Base-by-base conservation (phyloP, 2,113 vertebrate species). In the Microcebus ravelobensis region DNA sequence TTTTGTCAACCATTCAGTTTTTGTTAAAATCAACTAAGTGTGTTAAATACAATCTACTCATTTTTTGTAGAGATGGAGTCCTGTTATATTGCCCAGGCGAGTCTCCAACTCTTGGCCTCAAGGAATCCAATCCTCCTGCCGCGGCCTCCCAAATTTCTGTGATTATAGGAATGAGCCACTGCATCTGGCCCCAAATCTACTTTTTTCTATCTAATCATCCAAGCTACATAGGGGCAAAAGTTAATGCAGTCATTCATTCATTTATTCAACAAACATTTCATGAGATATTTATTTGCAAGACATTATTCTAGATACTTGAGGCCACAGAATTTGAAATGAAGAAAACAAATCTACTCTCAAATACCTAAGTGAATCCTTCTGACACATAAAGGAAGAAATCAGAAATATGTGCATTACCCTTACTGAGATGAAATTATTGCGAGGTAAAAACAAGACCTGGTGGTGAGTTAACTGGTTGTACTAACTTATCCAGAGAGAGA, bases 21-120 rank as follows among this genome's bases (percentile, higher is more conserved):
- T 81, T 94, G 45, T 42, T 82, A 73, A 77, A 45, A 45, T 76
- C 79, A 93, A 89, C 23, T 29, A 81, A 97, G 29, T 86, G 65
- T 7, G 20, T 76, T 74, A 61, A 94, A 93, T 94, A 93, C 93
- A 96, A 68, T 68, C 29, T 42, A 29, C 36, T 57, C 15, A 10
- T 61, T 61, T 63, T 63, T 63, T 63, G 25, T 63, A 63, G 1
- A 63, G 61, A 63, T 29, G 27, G 61, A 63, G 10, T 63, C 61
- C 61, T 12, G 1, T 11, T 63, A 29, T 63, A 29, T 63, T 29
- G 27, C 11, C 61, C 61, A 63, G 25, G 27, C 1, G 13, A 27
- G 27, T 63, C 61, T 63, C 61, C 2, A 63, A 63, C 61, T 63
- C 61, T 27, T 63, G 61, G 61, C 61, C 61, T 63, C 61, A 63